These are phyloP conservation scores for Xyliphius kryptos DNA, from an alignment of 2,113 vertebrate species.

Conservation along the genomic window DNA sequence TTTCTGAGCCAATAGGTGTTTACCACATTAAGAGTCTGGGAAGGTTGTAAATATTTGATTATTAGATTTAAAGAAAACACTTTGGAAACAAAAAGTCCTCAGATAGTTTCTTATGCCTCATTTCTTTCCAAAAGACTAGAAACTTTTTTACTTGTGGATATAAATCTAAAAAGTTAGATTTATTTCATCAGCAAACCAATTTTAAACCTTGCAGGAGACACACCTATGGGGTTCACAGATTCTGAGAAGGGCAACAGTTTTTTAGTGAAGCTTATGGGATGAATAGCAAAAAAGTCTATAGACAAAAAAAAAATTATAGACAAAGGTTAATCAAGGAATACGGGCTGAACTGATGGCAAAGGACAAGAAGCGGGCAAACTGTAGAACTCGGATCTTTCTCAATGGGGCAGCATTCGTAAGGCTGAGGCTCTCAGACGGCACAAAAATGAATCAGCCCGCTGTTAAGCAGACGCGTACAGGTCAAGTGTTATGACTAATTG, in stretches of 20 bases:
- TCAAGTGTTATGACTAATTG: slow-evolving; percentile 58
- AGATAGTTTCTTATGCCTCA: background rate
- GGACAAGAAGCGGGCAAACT: slow-evolving; percentile 33
- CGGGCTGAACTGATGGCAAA: background rate
- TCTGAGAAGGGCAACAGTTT: background rate
- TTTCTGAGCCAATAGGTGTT: background rate
- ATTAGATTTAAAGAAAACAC: background rate
- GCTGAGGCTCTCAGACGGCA: slow-evolving; percentile 38
- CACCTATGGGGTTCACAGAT: background rate
- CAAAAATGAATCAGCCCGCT: slow-evolving; percentile 43
- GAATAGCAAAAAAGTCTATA: background rate
- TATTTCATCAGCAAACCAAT: slow-evolving; percentile 5
- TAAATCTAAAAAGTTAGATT: background rate
- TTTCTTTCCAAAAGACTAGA: no score
- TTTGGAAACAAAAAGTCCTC: background rate
- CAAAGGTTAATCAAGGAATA: background rate
- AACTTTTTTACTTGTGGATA: background rate
- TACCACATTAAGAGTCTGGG: background rate
- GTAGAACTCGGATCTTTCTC: slow-evolving; percentile 58
- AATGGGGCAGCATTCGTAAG: slow-evolving; percentile 49
- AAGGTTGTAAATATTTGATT: background rate
- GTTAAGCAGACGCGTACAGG: slow-evolving; percentile 28
- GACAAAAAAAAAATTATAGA: background rate
- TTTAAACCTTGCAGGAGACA: background rate
- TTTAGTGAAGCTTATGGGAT: background rate